phyloP scores from a whole-genome alignment of 2,888 invertebrate species.

The Ophion costatus region DNA sequence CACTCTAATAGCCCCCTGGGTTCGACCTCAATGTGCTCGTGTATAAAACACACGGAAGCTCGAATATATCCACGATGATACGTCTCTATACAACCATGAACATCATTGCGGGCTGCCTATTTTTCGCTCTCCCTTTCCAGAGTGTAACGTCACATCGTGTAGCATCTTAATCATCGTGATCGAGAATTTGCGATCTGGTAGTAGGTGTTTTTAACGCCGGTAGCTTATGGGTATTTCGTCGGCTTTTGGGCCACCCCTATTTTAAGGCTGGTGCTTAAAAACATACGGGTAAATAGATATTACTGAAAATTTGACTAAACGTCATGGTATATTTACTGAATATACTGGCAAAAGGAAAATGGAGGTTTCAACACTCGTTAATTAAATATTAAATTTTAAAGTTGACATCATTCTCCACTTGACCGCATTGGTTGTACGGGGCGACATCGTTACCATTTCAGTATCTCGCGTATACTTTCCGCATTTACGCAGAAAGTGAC shows the following conservation, averaged over 20 bases:
- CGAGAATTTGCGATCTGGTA: background rate
- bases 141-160: background rate
- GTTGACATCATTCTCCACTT: too few relatives aligned
- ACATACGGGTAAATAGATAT: too few relatives aligned
- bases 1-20: conserved; percentile 43
- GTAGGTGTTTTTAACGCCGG: background rate
- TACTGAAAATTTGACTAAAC: too few relatives aligned
- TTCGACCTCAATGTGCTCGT: background rate
- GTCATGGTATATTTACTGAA: too few relatives aligned
- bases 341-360: too few relatives aligned
- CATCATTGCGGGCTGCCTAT: background rate
- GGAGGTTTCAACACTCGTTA: too few relatives aligned
- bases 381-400: too few relatives aligned
- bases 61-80: background rate
- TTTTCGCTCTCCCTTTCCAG: background rate
- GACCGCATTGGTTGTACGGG: too few relatives aligned
- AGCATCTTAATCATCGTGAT: background rate
- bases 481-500: too few relatives aligned
- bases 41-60: background rate
- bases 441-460: too few relatives aligned
- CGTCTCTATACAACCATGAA: background rate
- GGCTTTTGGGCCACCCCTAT: background rate
- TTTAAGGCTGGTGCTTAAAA: background rate
- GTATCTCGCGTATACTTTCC: too few relatives aligned
- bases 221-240: background rate